These are phyloP conservation scores for Brachymystax lenok DNA, from an alignment of 2,797 vertebrate genomes.

Conservation along the genomic window DNA sequence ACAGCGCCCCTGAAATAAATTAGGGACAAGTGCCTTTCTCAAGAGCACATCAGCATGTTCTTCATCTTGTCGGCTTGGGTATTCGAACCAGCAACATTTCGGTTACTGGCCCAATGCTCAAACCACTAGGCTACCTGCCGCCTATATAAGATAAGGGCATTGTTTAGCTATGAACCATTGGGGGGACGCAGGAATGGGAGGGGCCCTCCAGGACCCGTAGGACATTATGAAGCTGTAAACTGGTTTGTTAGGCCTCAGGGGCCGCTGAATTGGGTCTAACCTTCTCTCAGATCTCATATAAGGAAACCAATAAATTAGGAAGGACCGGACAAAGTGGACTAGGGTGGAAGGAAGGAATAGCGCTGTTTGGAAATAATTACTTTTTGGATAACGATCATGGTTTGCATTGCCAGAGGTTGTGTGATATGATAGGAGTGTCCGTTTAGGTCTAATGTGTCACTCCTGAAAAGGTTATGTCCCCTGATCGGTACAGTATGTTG, in stretches of 20 bases:
- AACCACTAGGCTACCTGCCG: too few relatives aligned
- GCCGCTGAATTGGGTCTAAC: conserved; percentile 37
- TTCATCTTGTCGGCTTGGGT: too few relatives aligned
- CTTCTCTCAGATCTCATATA: conserved; percentile 39
- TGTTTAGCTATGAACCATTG: conserved; percentile 50
- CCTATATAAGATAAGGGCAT: conserved; percentile 53
- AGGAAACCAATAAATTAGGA: conserved; percentile 37
- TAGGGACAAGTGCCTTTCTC: too few relatives aligned
- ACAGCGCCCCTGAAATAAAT: too few relatives aligned
- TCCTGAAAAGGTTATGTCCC: conserved; percentile 12
- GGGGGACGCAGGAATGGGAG: conserved; percentile 60
- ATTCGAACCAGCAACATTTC: too few relatives aligned
- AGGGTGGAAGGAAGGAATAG: conserved; percentile 30
- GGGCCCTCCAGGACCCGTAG: conserved; percentile 60
- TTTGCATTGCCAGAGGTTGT: conserved; percentile 30
- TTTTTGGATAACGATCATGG: conserved; percentile 10
- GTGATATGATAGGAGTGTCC: conserved; percentile 7
- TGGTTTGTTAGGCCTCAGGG: conserved; percentile 47
- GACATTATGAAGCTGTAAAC: conserved; percentile 50
- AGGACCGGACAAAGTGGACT: conserved; percentile 16
- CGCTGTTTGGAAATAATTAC: conserved; percentile 19
- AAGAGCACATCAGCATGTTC: too few relatives aligned
- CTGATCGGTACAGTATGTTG: background rate
- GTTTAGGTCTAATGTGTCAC: conserved; percentile 2
- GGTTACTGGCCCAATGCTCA: too few relatives aligned